phyloP scores from a whole-genome alignment of 2,888 invertebrate genomes.

The Heliconius cydno region DNA sequence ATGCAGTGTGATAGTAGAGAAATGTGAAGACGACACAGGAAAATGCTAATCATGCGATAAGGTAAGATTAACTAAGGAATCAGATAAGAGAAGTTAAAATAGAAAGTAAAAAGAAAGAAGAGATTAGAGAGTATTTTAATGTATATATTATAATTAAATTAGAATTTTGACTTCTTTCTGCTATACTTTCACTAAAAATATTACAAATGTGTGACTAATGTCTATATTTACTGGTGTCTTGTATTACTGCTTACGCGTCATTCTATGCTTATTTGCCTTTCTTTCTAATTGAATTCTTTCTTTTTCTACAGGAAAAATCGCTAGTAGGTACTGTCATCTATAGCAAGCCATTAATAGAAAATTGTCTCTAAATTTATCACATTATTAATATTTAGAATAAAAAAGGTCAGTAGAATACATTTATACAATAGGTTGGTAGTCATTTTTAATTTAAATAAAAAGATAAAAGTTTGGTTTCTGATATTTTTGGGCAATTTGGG shows the following conservation, averaged over 20 bases:
- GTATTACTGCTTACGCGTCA: neutral
- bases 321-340: neutral
- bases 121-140: conserved; percentile 4
- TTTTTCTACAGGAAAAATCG: neutral
- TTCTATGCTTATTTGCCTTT: neutral
- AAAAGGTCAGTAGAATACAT: neutral
- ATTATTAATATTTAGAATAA: neutral
- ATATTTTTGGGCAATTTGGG: neutral
- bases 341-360: neutral
- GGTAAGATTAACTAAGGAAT: neutral
- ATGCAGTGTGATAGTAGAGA: conserved; percentile 15
- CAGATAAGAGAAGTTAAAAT: conserved; percentile 2
- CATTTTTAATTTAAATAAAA: no score
- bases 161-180: conserved; percentile 29
- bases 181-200: conserved; percentile 25
- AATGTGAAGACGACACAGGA: conserved; percentile 12
- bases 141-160: neutral
- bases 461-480: neutral
- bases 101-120: conserved; percentile 37
- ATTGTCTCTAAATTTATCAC: neutral
- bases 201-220: conserved; percentile 24
- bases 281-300: conserved; percentile 9
- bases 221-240: conserved; percentile 22
- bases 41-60: conserved; percentile 27
- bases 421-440: no score